Base-by-base conservation (phyloP, 2,113 vertebrate genomes). In the Clarias gariepinus region DNA sequence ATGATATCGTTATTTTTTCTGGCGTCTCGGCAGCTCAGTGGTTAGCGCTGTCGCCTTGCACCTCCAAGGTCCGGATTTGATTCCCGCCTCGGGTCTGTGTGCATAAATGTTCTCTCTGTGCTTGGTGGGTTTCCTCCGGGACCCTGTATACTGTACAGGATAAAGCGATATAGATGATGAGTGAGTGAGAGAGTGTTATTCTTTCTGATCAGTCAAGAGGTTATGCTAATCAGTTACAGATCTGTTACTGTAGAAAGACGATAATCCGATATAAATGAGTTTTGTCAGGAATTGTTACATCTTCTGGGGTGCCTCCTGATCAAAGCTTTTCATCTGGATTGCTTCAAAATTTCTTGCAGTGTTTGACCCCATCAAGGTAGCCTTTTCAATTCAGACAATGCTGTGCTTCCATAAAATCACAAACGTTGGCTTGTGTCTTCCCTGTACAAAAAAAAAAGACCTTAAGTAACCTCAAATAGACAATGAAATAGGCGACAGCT, bases 131-230 rank as follows among this genome's bases (percentile, higher is more conserved):
- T 47, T 47, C 47, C 47, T 47, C 1, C 47, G 47, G 47, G 47
- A 7, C 47, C 47, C 47, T 47, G 47, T 47, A 47, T 47, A 47
- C 47, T 47, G 8, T 47, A 47, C 47, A 47, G 47, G 47, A 47
- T 47, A 47, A 6, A 47, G 47, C 47, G 5, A 7, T 8, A 47
- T 47, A 47, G 47, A 47, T 47, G 47, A 47, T 47, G 23, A 84
- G 88, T 87, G 90, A 92, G 89, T 66, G 91, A 91, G 91, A 91
- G 91, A 94, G 92, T 94, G 2, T 92, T 1, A 92, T 77, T 93
- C 95, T 95, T 94, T 89, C 93, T 94, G 94, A 95, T 93, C 95
- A 96, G 95, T 96, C 95, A 96, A 95, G 91, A 92, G 13, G 82
- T 61, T 69, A 33, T 81, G n/a, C n/a, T n/a, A n/a, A n/a, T 74